Base-by-base conservation (phyloP, 2,888 invertebrate genomes). In the Phaedon cochleariae region DNA sequence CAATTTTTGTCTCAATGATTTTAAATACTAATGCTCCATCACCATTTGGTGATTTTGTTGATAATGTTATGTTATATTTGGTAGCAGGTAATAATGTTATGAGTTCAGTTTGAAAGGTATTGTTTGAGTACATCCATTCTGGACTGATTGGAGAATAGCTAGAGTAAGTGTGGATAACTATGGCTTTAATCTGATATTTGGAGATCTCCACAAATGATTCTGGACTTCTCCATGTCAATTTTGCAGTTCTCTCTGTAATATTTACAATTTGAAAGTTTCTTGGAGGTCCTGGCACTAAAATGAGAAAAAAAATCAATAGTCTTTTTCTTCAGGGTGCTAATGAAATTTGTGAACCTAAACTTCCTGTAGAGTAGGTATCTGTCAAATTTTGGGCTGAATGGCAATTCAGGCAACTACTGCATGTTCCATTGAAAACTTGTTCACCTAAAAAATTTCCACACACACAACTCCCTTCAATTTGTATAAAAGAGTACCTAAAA, bases 1-100 rank as follows among this genome's bases (percentile, higher is more conserved):
- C 92, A 53, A 96, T 90, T 58, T 88, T 83, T 0, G 95, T 95
- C 83, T 90, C 90, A 15, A 88, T 87, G 21, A 84, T 83, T 4
- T 85, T 80, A 21, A 85, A 87, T 0, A 86, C 84, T 18, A 86
- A 84, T 0, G 88, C 87, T 15, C 93, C 92, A 65, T 82, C 84
- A 12, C 86, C 89, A 71, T 86, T 84, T 67, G 80, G 85, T 80
- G 89, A 90, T 21, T 86, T 84, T 0, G 94, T 92, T 22, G 86
- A 85, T 1, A 96, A 86, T 37, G 90, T 89, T 21, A 96, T 85
- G 70, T 90, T 90, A 80, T 95, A 96, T 62, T 85, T 85, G 0
- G 92, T 90, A 0, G 92, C 94, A 0, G 95, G 91, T 69, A 90
- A 88, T 1, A 96, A 81, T 76, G 88, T 89, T 15, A 87, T 84